Evolutionary conservation across 2,113 vertebrate genomes (phyloP).

Genomic region (Solea solea): DNA sequence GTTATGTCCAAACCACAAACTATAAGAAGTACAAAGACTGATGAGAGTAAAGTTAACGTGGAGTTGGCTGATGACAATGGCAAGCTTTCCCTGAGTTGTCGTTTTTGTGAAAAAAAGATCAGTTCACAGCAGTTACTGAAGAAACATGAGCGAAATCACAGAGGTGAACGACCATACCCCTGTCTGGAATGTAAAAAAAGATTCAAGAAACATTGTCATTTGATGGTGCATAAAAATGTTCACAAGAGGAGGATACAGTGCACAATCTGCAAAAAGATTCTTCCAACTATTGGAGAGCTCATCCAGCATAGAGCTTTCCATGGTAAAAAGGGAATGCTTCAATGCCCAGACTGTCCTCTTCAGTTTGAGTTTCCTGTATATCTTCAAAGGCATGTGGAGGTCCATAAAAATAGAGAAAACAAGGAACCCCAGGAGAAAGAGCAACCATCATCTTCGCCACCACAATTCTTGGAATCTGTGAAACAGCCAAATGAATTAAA

Average conservation of each 20-base stretch:
- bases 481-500: conserved; percentile 34
- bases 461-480: conserved; percentile 13
- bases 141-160: conserved; percentile 71
- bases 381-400: conserved; percentile 71
- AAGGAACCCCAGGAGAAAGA: conserved; percentile 5
- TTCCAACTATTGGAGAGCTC: conserved; percentile 75
- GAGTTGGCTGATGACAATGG: not conserved
- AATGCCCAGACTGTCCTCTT: conserved; percentile 78
- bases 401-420: conserved; percentile 56
- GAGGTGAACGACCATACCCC: conserved; percentile 74
- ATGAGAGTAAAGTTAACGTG: conserved; percentile 8
- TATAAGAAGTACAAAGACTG: not conserved
- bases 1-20: conserved; percentile 2
- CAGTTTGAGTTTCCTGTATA: conserved; percentile 73
- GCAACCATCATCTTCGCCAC: conserved; percentile 1
- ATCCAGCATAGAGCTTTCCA: conserved; percentile 78
- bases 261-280: conserved; percentile 78
- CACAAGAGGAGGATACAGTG: conserved; percentile 80
- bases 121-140: conserved; percentile 32
- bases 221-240: conserved; percentile 73
- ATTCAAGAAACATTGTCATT: conserved; percentile 68
- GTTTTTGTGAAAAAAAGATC: conserved; percentile 75
- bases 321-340: conserved; percentile 69
- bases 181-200: conserved; percentile 79
- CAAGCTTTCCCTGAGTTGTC: conserved; percentile 50